Conservation (phyloP, 1,140 invertebrate genomes). For the Drosophila lacteicornis region DNA sequence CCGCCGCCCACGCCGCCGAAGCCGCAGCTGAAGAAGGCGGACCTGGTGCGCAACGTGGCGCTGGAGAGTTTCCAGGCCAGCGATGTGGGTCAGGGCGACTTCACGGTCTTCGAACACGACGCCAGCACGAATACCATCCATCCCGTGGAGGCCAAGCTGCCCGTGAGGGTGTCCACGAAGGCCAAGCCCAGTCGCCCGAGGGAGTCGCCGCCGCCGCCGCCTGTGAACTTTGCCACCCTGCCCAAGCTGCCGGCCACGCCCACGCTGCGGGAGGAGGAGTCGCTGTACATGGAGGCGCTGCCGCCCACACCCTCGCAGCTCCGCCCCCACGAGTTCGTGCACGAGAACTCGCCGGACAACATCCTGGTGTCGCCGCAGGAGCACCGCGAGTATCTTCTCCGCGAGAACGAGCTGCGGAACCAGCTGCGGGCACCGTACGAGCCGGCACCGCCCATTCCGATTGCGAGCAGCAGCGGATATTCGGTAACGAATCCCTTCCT, state of each 20-base stretch:
- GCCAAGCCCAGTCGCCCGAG: constrained; percentile 51
- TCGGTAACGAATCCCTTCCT: constrained; percentile 83
- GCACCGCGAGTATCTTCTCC: constrained; percentile 78
- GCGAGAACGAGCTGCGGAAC: constrained; percentile 83
- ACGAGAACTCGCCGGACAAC: constrained; percentile 83
- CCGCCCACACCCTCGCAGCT: constrained; percentile 64
- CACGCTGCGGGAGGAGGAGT: constrained; percentile 55
- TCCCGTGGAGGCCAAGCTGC: constrained; percentile 60
- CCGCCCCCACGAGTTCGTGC: constrained; percentile 70
- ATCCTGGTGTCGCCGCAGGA: constrained; percentile 79
- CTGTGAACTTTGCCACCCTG: constrained; percentile 74
- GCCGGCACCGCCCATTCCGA: constrained; percentile 74
- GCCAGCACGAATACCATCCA: constrained; percentile 79
- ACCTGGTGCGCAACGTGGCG: constrained; percentile 75
- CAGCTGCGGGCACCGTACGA: constrained; percentile 72
- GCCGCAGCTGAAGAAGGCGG: constrained; percentile 79
- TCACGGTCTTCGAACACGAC: constrained; percentile 82
- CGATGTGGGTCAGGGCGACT: constrained; percentile 82
- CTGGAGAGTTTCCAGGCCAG: constrained; percentile 77
- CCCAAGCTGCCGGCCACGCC: constrained; percentile 55
- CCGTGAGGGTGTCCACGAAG: constrained; percentile 46
- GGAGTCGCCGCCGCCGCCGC: constrained; percentile 80
- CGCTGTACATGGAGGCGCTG: constrained; percentile 72
- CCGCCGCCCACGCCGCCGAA: constrained; percentile 79
- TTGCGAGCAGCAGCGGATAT: constrained; percentile 52